phyloP scores from a whole-genome alignment of 2,113 vertebrate species.

The Thalassoma bifasciatum region DNA sequence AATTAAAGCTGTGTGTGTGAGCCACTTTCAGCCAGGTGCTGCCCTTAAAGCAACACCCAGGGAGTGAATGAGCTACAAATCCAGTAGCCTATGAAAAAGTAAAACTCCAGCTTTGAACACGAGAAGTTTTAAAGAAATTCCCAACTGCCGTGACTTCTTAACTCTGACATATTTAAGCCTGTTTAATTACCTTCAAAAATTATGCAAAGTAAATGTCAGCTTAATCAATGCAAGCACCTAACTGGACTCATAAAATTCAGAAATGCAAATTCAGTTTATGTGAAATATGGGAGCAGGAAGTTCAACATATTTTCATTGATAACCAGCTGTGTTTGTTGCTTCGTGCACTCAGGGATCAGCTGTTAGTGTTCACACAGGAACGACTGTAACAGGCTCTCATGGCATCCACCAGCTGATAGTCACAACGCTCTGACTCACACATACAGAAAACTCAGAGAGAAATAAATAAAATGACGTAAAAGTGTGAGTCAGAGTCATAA shows the following conservation, averaged over 20 bases:
- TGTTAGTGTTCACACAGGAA: too few species aligned
- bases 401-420: too few species aligned
- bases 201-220: too few species aligned
- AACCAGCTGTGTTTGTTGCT: too few species aligned
- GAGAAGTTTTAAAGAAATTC: too few species aligned
- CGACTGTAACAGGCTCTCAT: too few species aligned
- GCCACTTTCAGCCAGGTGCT: slow-evolving; percentile 69
- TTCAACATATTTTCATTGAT: neutral
- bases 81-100: slow-evolving; percentile 37
- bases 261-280: slow-evolving; percentile 25
- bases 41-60: slow-evolving; percentile 36
- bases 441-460: neutral
- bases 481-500: slow-evolving; percentile 55
- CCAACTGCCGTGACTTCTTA: neutral
- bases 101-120: slow-evolving; percentile 1
- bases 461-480: slow-evolving; percentile 41
- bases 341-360: too few species aligned
- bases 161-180: neutral
- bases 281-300: neutral
- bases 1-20: slow-evolving; percentile 52
- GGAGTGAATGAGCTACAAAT: slow-evolving; percentile 43
- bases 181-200: neutral
- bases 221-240: neutral
- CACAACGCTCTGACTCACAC: too few species aligned
- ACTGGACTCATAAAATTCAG: slow-evolving; percentile 12